phyloP scores from a whole-genome alignment of 1,140 invertebrate species.

The Drosophila kikkawai region DNA sequence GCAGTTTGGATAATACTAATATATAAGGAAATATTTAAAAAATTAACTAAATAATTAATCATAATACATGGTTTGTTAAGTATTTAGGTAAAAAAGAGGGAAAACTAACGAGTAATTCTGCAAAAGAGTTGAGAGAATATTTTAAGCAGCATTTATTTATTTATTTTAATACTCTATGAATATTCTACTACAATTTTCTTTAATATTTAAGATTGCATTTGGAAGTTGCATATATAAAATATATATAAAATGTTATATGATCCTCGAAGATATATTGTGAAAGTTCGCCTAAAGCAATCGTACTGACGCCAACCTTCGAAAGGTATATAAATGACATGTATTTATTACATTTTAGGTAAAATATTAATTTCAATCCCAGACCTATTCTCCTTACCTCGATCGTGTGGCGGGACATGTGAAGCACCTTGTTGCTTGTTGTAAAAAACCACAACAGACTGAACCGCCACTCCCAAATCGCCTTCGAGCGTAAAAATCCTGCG shows the following conservation, averaged over 20 bases:
- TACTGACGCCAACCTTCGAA: neutral
- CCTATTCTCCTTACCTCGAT: neutral
- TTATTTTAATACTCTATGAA: neutral
- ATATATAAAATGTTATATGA: neutral
- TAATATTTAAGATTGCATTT: neutral
- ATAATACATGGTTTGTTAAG: neutral
- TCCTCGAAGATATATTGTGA: neutral
- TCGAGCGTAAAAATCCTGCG: constrained; percentile 17
- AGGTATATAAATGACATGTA: neutral
- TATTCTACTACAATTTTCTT: neutral
- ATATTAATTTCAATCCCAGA: neutral
- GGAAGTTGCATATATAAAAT: neutral
- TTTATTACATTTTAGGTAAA: too few species aligned
- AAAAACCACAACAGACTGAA: constrained; percentile 35
- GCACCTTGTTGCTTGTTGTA: constrained; percentile 68
- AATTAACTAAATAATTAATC: too few species aligned
- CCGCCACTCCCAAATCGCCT: constrained; percentile 21
- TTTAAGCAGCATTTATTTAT: neutral
- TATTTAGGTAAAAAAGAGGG: neutral
- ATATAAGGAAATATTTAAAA: neutral
- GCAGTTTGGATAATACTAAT: too few species aligned
- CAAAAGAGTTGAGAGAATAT: neutral
- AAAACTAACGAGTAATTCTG: too few species aligned
- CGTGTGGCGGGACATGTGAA: constrained; percentile 18
- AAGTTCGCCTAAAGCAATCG: neutral